Evolutionary conservation across 2,888 invertebrate genomes (phyloP).

Genomic region (Noctua pronuba): DNA sequence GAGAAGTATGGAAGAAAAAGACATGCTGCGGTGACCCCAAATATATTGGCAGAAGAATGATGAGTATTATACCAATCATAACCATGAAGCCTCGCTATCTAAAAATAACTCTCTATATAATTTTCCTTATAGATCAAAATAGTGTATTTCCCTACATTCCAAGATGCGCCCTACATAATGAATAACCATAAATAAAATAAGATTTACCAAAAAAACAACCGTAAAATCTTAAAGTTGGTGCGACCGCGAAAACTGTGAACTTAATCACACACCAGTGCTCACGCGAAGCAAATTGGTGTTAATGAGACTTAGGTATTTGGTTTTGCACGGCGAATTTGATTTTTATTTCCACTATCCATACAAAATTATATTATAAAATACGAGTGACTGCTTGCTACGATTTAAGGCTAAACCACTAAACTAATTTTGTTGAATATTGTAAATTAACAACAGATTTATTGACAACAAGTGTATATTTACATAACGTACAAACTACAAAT

Average conservation of each 20-base stretch:
- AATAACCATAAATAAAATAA: conserved; percentile 38
- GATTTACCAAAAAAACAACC: conserved; percentile 57
- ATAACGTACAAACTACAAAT: too few species aligned
- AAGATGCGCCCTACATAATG: conserved; percentile 35
- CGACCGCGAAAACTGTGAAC: conserved; percentile 36
- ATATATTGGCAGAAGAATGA: background rate
- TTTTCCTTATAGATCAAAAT: background rate
- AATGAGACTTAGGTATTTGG: conserved; percentile 18
- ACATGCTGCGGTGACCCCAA: background rate
- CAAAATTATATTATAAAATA: background rate
- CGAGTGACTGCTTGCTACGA: conserved; percentile 2
- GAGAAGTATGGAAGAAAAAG: background rate
- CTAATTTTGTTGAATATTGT: conserved; percentile 3
- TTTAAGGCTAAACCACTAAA: background rate
- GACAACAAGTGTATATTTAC: too few species aligned
- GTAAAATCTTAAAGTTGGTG: conserved; percentile 18
- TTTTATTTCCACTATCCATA: background rate
- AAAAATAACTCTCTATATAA: background rate
- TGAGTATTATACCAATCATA: background rate
- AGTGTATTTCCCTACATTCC: conserved; percentile 32
- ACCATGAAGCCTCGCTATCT: background rate
- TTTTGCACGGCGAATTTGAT: background rate
- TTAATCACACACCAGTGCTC: conserved; percentile 18
- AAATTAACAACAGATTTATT: background rate
- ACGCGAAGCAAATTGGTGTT: conserved; percentile 45